phyloP scores from a whole-genome alignment of 2,888 invertebrate species.

The Coelogynopora nodosa region DNA sequence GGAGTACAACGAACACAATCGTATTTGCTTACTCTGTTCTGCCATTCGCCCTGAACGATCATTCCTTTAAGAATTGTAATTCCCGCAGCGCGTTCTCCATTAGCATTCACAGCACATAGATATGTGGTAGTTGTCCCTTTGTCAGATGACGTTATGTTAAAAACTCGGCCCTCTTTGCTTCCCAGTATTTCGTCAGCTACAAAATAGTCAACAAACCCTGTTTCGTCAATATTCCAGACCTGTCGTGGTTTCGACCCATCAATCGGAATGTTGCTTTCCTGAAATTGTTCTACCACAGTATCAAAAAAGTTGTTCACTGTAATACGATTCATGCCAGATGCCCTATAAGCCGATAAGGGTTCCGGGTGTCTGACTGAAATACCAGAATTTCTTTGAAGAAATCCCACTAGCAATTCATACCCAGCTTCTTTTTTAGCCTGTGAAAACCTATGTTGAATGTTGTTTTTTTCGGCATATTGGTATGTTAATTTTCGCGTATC shows the following conservation, averaged over 20 bases:
- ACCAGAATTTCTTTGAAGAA: not conserved
- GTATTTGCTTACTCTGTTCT: not conserved
- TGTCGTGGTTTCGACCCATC: not conserved
- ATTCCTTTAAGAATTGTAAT: not conserved
- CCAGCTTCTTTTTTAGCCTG: slow-evolving; percentile 5
- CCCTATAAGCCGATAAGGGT: not conserved
- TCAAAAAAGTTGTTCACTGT: slow-evolving; percentile 7
- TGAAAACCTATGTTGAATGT: not conserved
- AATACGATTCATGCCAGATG: not conserved
- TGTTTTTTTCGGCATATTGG: not conserved
- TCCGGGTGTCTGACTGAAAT: not conserved
- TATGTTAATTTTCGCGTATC: slow-evolving; percentile 5
- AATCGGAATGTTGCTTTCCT: slow-evolving; percentile 1
- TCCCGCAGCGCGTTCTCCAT: not conserved
- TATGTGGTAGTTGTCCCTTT: not conserved
- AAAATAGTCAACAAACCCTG: not conserved
- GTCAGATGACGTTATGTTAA: not conserved
- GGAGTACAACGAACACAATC: not conserved
- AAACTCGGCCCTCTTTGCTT: slow-evolving; percentile 1
- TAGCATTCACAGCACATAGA: slow-evolving; percentile 12
- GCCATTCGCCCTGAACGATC: not conserved
- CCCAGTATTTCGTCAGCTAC: not conserved
- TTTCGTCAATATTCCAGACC: not conserved
- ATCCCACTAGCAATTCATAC: not conserved
- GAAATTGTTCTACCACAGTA: not conserved